These are phyloP conservation scores for Butorides virescens DNA, from an alignment of 2,113 vertebrate genomes.

Conservation along the genomic window DNA sequence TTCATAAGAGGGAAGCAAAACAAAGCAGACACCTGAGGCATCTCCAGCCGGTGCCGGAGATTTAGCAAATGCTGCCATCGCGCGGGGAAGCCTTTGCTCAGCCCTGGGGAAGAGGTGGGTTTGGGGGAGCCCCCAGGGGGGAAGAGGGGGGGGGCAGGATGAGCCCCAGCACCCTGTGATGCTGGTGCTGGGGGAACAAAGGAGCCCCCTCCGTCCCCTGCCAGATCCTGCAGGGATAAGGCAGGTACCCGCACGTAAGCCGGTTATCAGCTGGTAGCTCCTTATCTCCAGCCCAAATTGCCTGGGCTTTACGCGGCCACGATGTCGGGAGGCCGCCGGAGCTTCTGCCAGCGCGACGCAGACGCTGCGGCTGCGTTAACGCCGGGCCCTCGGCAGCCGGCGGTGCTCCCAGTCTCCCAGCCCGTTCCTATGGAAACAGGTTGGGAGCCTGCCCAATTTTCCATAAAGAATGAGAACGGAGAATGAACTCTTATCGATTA, in stretches of 20 bases:
- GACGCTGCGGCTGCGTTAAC: neutral
- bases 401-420: neutral
- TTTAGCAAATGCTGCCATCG: slow-evolving; percentile 66
- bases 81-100: slow-evolving; percentile 1
- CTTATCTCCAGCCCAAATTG: neutral
- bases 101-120: neutral
- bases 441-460: neutral
- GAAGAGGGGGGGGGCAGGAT: neutral
- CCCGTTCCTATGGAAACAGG: neutral
- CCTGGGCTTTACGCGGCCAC: rapidly evolving
- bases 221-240: neutral
- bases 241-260: neutral
- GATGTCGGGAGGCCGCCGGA: neutral
- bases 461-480: neutral
- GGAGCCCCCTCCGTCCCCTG: neutral
- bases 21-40: neutral
- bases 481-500: neutral
- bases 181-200: neutral
- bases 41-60: neutral
- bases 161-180: neutral
- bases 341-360: neutral
- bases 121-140: neutral
- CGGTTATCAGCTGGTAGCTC: neutral
- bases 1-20: neutral
- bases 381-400: neutral